A percentile compares a stretch with the other conserved stretches of the same genome.
Evolutionary conservation across 2,113 vertebrate species (phyloP).

Genomic region (Leucosticte australis): DNA sequence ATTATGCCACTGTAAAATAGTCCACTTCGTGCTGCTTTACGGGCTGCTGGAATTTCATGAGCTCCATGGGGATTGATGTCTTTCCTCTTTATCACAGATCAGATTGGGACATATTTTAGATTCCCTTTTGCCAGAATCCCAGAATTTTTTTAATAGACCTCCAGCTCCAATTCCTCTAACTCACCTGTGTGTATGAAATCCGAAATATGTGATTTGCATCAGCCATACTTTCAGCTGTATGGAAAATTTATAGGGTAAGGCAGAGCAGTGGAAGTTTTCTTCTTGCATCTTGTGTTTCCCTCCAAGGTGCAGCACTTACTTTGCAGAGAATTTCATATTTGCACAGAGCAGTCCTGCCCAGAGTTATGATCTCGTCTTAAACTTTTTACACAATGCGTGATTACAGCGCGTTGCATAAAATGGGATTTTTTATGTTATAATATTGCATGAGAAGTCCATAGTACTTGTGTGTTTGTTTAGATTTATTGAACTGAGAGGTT

Average conservation of each 20-base stretch:
- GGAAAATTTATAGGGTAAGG: neutral
- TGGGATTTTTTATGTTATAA: constrained; percentile 31
- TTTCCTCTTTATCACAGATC: neutral
- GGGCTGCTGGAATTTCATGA: neutral
- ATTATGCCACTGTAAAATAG: neutral
- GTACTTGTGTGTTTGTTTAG: constrained; percentile 36
- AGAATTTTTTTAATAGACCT: neutral
- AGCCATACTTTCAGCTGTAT: neutral
- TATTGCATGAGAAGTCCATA: constrained; percentile 21
- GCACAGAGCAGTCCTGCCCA: constrained; percentile 15
- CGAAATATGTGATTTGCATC: neutral
- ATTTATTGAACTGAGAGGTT: constrained; percentile 47
- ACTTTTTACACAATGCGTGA: constrained; percentile 20
- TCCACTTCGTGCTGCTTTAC: neutral
- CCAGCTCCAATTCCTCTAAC: neutral
- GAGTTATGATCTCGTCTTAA: constrained; percentile 31
- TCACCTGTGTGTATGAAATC: neutral
- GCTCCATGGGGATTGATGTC: neutral
- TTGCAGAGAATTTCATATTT: neutral
- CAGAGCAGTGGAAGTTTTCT: neutral
- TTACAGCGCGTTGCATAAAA: neutral
- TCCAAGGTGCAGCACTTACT: neutral
- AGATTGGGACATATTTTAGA: neutral
- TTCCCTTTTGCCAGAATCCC: neutral
- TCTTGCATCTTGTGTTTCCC: neutral